phyloP scores from a whole-genome alignment of 2,113 vertebrate species.

The Antechinus flavipes region DNA sequence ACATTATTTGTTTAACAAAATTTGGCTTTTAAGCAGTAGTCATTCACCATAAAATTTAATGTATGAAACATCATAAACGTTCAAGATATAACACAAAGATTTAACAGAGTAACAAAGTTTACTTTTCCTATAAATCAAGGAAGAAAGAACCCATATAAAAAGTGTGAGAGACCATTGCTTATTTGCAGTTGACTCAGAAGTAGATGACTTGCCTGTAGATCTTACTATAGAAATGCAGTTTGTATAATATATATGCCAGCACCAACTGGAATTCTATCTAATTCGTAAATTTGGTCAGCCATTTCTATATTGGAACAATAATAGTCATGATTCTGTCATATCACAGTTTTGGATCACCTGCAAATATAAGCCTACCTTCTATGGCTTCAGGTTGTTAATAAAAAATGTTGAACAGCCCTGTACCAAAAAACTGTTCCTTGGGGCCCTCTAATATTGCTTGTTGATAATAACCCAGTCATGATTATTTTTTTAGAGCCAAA shows the following conservation, averaged over 20 bases:
- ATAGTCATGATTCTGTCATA: not conserved
- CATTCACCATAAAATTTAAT: slow-evolving; percentile 7
- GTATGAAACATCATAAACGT: not conserved
- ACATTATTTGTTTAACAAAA: not conserved
- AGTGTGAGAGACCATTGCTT: not conserved
- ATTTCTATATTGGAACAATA: not conserved
- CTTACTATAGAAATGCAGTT: slow-evolving; percentile 7
- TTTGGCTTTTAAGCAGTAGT: slow-evolving; percentile 57
- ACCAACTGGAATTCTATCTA: too few species aligned
- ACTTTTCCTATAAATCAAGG: slow-evolving; percentile 38
- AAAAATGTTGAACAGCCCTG: not conserved
- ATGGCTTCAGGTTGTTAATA: not conserved
- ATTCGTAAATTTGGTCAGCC: not conserved
- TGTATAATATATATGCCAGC: not conserved
- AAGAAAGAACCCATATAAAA: slow-evolving; percentile 44
- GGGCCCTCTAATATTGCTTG: not conserved
- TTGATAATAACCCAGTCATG: not conserved
- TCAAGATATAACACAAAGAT: not conserved
- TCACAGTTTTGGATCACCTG: not conserved
- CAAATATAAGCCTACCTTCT: not conserved
- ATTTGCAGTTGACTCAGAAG: slow-evolving; percentile 2
- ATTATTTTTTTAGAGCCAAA: not conserved
- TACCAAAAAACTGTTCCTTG: not conserved
- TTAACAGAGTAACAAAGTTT: not conserved
- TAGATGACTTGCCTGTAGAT: slow-evolving; percentile 1